Base-by-base conservation (phyloP, 2,797 vertebrate genomes). In the Poeciliopsis gracilis region DNA sequence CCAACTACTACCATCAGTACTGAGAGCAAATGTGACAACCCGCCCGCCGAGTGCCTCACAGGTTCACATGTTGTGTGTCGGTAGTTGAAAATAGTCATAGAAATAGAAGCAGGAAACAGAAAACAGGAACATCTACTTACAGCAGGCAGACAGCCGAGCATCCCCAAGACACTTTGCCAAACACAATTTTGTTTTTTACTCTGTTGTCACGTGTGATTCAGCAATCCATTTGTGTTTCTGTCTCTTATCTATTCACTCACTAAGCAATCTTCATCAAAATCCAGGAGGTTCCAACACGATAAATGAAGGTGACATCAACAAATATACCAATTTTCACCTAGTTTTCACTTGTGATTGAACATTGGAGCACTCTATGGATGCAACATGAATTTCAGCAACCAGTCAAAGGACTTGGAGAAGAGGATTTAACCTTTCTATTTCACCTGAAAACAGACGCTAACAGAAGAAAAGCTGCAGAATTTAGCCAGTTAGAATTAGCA, bases 1-100 rank as follows among this genome's bases (percentile, higher is more conserved):
- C 85, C 0, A 94, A 96, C 63, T 93, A 86, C 51, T 96, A 91
- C 94, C 95, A 88, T 59, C 80, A 94, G 1, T 97, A 97, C 93
- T 98, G 94, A 96, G 73, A 75, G 67, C 57, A 12, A 73, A 71
- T 3, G 51, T 28, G 18, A 49, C 46, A 43, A 82, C 75, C 85
- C 88, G 87, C 87, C 47, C 18, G 6, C 18, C 0, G 2, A 88
- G 43, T 72, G 76, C 59, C 70, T 70, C 74, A 3, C 70, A 77
- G 36, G 78, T 47, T 80, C 72, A 73, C 23, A 15, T 53, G 28
- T 45, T 20, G 61, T 76, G 30, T 18, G 66, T 72, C 5, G 23
- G 51, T 70, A 53, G 49, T 82, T 36, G 23, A 69, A 72, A 79
- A 77, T 71, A 85, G 86, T 85, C 89, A 92, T 87, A 86, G 16